Evolutionary conservation across 1,140 invertebrate genomes (phyloP).

Genomic region (Zophobas atratus): DNA sequence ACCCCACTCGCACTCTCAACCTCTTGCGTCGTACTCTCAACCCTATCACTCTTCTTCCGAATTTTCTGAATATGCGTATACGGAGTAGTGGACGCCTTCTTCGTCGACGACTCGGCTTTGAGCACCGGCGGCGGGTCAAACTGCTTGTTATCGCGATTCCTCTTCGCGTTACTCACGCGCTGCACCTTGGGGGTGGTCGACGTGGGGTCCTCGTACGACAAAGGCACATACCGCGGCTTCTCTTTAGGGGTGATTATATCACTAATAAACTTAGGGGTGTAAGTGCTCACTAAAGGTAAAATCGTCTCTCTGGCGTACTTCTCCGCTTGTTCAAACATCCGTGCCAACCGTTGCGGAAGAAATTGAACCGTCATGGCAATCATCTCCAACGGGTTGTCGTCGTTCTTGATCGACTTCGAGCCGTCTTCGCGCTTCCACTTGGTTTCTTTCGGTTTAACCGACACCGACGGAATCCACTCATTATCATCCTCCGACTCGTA

Average conservation of each 20-base stretch:
- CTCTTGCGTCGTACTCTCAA: slow-evolving; percentile 24
- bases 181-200: slow-evolving; percentile 8
- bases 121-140: slow-evolving; percentile 17
- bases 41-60: slow-evolving; percentile 52
- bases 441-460: slow-evolving; percentile 60
- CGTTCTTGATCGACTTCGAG: slow-evolving; percentile 48
- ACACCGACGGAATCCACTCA: slow-evolving; percentile 58
- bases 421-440: slow-evolving; percentile 63
- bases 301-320: slow-evolving; percentile 83
- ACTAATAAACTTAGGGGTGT: slow-evolving; percentile 76
- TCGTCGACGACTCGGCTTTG: neutral
- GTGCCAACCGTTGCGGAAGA: slow-evolving; percentile 81
- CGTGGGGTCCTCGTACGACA: slow-evolving; percentile 58
- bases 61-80: slow-evolving; percentile 64
- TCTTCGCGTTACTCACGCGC: slow-evolving; percentile 15
- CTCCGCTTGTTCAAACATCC: slow-evolving; percentile 85
- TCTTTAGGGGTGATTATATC: slow-evolving; percentile 63
- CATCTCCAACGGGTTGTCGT: slow-evolving; percentile 62
- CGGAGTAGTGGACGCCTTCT: slow-evolving; percentile 49
- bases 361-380: slow-evolving; percentile 82
- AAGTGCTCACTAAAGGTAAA: slow-evolving; percentile 81
- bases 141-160: slow-evolving; percentile 21
- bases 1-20: slow-evolving; percentile 43
- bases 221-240: slow-evolving; percentile 63
- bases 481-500: slow-evolving; percentile 56